Base-by-base conservation (phyloP, 1,140 invertebrate genomes). In the Drosophila arizonae region DNA sequence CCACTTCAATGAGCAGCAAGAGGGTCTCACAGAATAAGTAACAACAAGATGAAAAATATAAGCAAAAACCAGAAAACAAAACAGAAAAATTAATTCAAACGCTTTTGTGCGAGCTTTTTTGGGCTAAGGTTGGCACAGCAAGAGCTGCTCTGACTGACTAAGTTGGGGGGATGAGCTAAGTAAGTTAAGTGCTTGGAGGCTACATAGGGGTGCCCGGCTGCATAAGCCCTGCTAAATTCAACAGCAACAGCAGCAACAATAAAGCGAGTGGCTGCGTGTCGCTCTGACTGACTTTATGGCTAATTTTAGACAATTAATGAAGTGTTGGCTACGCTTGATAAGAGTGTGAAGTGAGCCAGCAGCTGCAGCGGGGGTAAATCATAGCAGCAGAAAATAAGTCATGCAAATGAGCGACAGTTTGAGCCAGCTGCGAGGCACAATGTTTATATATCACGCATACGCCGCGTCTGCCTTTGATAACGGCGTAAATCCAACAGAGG, bases 271-370 rank as follows among this genome's bases (percentile, higher is more conserved):
- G 50, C 58, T 79, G 77, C 58, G 73, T 69, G 68, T 65, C 69
- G 56, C 69, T 39, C 56, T 24, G 21, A 24, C 21, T 24, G 82
- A 76, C 66, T 88, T 88, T 84, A 87, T 84, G 74, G 79, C 80
- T 84, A 87, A 87, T 87, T 87, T 88, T 87, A 87, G 84, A 88
- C 85, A 87, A 87, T 87, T 87, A 89, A 87, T 87, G 84, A 88
- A 87, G 84, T 87, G 84, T 87, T 87, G 84, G 84, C 78, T 84
- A 74, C 72, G 77, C 84, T 74, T 74, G 84, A 87, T 87, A 87
- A 87, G 77, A 77, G 79, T 58, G 66, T 67, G 41, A 55, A 78
- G 77, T 69, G 77, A 74, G 69, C 41, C 62, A 41, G 48, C 69
- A 66, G 52, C 57, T 2, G 28, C 4, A 1, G 52, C 54, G 6